phyloP scores from a whole-genome alignment of 2,113 vertebrate species.

The Alosa alosa region DNA sequence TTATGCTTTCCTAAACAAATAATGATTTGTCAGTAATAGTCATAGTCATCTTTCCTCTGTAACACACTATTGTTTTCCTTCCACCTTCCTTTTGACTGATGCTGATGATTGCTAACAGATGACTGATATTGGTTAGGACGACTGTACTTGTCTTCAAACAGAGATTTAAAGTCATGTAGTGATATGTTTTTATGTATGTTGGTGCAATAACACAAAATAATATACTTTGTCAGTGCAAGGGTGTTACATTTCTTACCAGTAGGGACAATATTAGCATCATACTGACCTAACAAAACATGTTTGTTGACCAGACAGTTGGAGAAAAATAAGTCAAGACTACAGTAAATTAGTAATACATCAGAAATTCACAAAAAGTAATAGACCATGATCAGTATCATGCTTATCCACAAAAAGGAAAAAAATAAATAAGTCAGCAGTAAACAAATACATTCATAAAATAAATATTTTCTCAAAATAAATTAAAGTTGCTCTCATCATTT shows the following conservation, averaged over 20 bases:
- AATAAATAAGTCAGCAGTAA: slow-evolving; percentile 84
- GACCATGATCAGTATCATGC: background rate
- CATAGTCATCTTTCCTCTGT: background rate
- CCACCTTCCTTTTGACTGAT: background rate
- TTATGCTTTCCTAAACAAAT: background rate
- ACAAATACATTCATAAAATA: slow-evolving; percentile 94
- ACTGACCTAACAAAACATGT: slow-evolving; percentile 94
- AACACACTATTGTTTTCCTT: background rate
- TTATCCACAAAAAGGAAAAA: background rate
- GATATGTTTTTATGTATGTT: background rate
- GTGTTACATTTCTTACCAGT: background rate
- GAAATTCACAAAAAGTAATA: background rate
- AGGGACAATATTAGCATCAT: slow-evolving; percentile 59
- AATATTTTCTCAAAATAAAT: slow-evolving; percentile 97
- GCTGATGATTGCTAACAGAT: background rate
- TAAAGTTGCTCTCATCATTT: background rate
- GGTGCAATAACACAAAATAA: background rate
- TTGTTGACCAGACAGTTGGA: slow-evolving; percentile 52
- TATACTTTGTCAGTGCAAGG: slow-evolving; percentile 10
- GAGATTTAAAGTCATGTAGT: background rate
- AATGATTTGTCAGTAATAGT: background rate
- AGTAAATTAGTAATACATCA: background rate
- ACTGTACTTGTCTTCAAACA: background rate
- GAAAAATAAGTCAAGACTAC: background rate
- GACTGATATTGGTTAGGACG: background rate